Percentiles rank a stretch among this genome's conserved stretches.
Conservation (phyloP, 2,113 vertebrate genomes). For the Anoura caudifer region DNA sequence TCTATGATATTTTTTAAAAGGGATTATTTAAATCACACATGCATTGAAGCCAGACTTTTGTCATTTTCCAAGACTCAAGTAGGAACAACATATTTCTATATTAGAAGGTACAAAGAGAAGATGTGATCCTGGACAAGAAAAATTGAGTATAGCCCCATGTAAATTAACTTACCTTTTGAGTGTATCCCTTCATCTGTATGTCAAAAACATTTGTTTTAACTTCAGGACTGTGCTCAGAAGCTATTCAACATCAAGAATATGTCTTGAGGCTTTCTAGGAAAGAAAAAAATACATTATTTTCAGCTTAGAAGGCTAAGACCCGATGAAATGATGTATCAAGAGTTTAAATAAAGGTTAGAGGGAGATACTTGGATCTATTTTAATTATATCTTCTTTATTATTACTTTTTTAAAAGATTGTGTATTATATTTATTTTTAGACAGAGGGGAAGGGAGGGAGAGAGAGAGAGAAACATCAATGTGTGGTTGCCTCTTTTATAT, state of each 20-base stretch:
- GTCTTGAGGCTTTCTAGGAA: slow-evolving; percentile 32
- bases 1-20: neutral
- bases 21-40: slow-evolving; percentile 23
- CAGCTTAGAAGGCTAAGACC: slow-evolving; percentile 1
- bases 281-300: slow-evolving; percentile 44
- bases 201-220: slow-evolving; percentile 11
- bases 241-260: slow-evolving; percentile 6
- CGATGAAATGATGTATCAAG: neutral
- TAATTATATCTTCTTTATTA: slow-evolving; percentile 17
- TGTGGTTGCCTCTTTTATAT: too few relatives aligned
- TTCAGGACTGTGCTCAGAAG: slow-evolving; percentile 20
- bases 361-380: slow-evolving; percentile 21
- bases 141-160: neutral
- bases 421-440: too few relatives aligned
- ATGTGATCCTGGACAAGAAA: slow-evolving; percentile 5
- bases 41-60: neutral
- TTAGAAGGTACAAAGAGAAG: neutral
- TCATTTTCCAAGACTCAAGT: neutral
- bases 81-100: slow-evolving; percentile 21
- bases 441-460: too few relatives aligned
- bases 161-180: slow-evolving; percentile 45
- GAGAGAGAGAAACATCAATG: too few relatives aligned
- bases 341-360: slow-evolving; percentile 31
- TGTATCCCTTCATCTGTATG: slow-evolving; percentile 3
- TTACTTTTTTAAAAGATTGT: neutral